Conservation (phyloP, 2,888 invertebrate species). For the Cantharis flavilabris region DNA sequence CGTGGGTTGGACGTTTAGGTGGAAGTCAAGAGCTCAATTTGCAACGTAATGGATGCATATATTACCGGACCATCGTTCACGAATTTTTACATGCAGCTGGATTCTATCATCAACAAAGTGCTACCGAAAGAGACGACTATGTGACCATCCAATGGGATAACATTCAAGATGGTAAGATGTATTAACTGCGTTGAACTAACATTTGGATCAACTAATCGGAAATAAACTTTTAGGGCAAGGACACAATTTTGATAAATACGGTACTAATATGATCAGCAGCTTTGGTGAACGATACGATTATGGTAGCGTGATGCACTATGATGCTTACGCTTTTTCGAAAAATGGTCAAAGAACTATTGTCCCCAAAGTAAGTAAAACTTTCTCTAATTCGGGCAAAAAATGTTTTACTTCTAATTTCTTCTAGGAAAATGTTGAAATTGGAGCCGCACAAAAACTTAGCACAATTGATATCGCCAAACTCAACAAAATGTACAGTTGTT, state of each 20-base stretch:
- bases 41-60: too few species aligned
- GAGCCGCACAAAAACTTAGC: constrained; percentile 63
- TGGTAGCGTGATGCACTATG: constrained; percentile 75
- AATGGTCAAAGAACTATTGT: constrained; percentile 70
- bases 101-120: too few species aligned
- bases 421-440: constrained; percentile 57
- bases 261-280: constrained; percentile 65
- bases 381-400: neutral
- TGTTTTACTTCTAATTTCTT: neutral
- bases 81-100: too few species aligned
- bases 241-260: constrained; percentile 32
- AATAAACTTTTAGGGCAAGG: too few species aligned
- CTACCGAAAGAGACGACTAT: too few species aligned
- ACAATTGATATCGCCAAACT: constrained; percentile 63
- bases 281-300: constrained; percentile 73
- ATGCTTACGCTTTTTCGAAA: constrained; percentile 68
- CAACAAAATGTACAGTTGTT: constrained; percentile 60
- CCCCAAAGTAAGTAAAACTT: constrained; percentile 53
- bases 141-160: too few species aligned
- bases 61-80: too few species aligned
- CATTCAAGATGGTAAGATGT: too few species aligned
- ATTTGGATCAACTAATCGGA: too few species aligned
- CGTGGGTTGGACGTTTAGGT: too few species aligned
- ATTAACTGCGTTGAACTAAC: too few species aligned
- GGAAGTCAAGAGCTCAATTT: too few species aligned